phyloP scores from a whole-genome alignment of 2,888 invertebrate genomes.

The Chydorus sphaericus region DNA sequence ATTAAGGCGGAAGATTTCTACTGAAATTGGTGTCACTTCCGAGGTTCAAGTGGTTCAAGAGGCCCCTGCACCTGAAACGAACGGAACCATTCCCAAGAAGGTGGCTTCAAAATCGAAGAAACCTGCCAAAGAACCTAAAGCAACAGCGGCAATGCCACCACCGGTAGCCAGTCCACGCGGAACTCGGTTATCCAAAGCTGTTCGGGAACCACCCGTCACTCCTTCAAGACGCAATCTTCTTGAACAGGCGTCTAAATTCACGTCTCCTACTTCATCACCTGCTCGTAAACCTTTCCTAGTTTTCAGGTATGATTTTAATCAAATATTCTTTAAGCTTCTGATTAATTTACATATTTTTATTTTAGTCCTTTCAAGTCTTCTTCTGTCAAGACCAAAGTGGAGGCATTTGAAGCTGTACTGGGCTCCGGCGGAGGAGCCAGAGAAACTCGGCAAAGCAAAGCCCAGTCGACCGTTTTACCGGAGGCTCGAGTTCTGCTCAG shows the following conservation, averaged over 20 bases:
- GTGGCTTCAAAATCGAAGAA: background rate
- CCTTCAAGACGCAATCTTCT: background rate
- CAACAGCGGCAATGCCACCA: background rate
- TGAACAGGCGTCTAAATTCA: background rate
- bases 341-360: too few relatives aligned
- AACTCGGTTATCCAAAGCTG: background rate
- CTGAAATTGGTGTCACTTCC: too few relatives aligned
- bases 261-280: background rate
- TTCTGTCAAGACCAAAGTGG: constrained; percentile 7
- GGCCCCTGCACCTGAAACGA: too few relatives aligned
- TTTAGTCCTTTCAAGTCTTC: constrained; percentile 5
- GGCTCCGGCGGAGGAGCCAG: background rate
- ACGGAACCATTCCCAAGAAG: background rate
- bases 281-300: background rate
- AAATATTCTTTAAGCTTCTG: background rate
- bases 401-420: constrained; percentile 4
- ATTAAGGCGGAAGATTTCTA: too few relatives aligned
- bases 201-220: background rate
- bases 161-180: background rate
- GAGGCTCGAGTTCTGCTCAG: background rate
- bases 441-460: background rate
- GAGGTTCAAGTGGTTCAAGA: background rate
- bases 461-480: background rate
- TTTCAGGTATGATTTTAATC: background rate
- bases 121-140: background rate